Conservation (phyloP, 2,797 vertebrate genomes). For the Morelia viridis region DNA sequence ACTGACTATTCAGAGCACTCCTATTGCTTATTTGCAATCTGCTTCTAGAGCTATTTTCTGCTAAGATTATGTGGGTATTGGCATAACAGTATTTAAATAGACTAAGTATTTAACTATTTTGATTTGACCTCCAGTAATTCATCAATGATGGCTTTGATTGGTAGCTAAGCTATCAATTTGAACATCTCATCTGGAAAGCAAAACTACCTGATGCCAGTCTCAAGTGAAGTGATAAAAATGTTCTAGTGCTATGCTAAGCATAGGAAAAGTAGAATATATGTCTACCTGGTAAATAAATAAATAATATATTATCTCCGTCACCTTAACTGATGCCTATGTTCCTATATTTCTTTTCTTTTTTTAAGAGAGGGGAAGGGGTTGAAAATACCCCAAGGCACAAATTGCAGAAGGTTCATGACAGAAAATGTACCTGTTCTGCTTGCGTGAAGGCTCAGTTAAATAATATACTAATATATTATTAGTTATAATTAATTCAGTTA, state of each 20-base stretch:
- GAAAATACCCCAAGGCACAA: background rate
- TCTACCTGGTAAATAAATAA: background rate
- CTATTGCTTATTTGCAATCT: background rate
- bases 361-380: background rate
- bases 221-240: background rate
- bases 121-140: background rate
- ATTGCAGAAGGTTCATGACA: background rate
- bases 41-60: background rate
- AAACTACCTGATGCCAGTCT: background rate
- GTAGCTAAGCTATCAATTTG: background rate
- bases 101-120: background rate
- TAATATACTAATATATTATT: background rate
- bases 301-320: background rate
- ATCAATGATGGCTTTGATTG: background rate
- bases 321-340: background rate
- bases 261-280: background rate
- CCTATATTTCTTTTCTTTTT: background rate
- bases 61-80: background rate
- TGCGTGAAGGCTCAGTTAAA: background rate
- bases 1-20: background rate
- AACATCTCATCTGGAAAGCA: background rate
- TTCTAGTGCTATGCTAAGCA: background rate
- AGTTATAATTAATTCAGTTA: background rate
- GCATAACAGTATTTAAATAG: background rate
- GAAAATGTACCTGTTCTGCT: background rate